Percentiles rank a stretch among this genome's conserved stretches.
Conservation (phyloP, 2,797 vertebrate genomes). For the Coluber constrictor region DNA sequence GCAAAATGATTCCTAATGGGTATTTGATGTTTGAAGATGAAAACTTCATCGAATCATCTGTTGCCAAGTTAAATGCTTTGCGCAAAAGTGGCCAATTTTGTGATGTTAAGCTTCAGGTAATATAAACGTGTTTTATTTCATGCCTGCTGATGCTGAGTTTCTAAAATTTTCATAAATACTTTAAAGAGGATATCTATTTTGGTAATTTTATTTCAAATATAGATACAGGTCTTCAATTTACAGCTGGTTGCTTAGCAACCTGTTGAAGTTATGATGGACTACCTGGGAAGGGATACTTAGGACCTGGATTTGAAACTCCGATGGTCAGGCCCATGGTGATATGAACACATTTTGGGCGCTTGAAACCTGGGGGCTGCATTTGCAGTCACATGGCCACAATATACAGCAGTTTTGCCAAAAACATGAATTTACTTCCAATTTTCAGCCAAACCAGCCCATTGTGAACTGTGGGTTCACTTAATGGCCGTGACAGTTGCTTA, state of each 20-base stretch:
- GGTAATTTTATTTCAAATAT: neutral
- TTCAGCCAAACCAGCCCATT: neutral
- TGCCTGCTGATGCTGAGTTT: neutral
- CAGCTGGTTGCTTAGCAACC: neutral
- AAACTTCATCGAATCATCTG: slow-evolving; percentile 96
- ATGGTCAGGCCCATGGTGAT: neutral
- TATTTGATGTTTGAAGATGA: slow-evolving; percentile 98
- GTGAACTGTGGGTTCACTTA: neutral
- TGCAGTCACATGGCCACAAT: neutral
- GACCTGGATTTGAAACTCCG: neutral
- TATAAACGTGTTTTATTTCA: slow-evolving; percentile 3
- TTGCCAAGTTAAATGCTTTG: slow-evolving; percentile 98
- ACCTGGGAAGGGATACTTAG: neutral
- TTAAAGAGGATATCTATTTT: neutral
- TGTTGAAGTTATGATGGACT: neutral
- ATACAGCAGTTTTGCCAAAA: neutral
- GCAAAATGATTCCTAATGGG: slow-evolving; percentile 96
- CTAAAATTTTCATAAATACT: neutral
- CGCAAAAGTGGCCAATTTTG: slow-evolving; percentile 99
- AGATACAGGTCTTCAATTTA: neutral
- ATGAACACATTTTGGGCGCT: neutral
- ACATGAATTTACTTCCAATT: neutral
- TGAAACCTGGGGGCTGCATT: too few species aligned
- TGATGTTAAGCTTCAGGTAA: slow-evolving; percentile 97
- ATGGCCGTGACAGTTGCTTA: neutral